Evolutionary conservation across 2,888 invertebrate genomes (phyloP).

Genomic region (Noctua janthina): DNA sequence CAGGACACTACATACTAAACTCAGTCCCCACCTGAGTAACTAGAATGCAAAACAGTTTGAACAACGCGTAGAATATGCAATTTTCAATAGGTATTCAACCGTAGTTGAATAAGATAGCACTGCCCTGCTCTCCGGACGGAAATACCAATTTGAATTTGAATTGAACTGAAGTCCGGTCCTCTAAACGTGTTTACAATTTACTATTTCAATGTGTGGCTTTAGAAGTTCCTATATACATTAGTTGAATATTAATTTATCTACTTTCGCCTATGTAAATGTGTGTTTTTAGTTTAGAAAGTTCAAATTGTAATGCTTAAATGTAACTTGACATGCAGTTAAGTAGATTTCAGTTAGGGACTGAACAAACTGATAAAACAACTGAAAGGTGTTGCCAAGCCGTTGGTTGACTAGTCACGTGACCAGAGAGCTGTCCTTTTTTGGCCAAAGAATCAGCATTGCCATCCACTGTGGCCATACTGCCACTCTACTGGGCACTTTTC

Average conservation of each 20-base stretch:
- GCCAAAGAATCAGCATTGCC: too few relatives aligned
- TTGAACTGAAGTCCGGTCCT: constrained; percentile 34
- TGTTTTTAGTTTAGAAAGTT: not conserved
- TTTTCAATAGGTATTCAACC: constrained; percentile 39
- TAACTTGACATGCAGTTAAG: not conserved
- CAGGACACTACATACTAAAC: not conserved
- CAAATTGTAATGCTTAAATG: not conserved
- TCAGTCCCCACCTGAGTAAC: not conserved
- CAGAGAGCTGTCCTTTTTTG: too few relatives aligned
- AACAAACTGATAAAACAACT: not conserved
- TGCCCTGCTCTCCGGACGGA: constrained; percentile 21
- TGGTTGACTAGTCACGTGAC: too few relatives aligned
- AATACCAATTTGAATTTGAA: constrained; percentile 58
- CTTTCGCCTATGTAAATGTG: not conserved
- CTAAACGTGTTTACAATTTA: constrained; percentile 22
- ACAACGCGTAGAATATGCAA: constrained; percentile 35
- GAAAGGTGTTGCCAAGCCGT: not conserved
- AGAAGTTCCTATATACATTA: not conserved
- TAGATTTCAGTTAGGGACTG: not conserved
- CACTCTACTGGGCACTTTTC: too few relatives aligned
- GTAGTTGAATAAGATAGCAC: constrained; percentile 47
- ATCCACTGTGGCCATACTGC: too few relatives aligned
- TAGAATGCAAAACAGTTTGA: constrained; percentile 20
- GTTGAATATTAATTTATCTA: too few relatives aligned
- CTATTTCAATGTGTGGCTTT: not conserved